Conservation (phyloP, 2,113 vertebrate genomes). For the Anolis sagrei region DNA sequence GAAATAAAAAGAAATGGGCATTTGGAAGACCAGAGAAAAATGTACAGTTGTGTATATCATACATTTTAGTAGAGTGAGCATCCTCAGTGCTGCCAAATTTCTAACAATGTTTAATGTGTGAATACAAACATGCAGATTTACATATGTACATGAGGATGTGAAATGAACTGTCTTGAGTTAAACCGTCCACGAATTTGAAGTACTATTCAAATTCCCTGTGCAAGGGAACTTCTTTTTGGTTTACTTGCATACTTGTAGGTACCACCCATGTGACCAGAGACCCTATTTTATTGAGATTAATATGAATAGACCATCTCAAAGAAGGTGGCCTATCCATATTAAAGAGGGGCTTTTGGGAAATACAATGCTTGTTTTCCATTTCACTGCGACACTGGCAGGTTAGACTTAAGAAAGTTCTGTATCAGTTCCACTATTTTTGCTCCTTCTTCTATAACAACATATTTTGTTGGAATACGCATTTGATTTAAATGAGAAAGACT, state of each 20-base stretch:
- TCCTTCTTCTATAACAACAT: not conserved
- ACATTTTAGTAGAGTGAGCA: not conserved
- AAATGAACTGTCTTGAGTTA: not conserved
- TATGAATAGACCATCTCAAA: not conserved
- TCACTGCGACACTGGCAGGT: not conserved
- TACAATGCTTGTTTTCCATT: not conserved
- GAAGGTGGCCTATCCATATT: not conserved
- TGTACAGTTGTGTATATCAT: not conserved
- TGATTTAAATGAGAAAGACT: slow-evolving; percentile 7
- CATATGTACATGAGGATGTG: not conserved
- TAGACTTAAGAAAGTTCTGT: slow-evolving; percentile 7
- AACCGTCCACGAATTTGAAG: not conserved
- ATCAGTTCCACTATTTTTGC: not conserved
- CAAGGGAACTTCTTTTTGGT: not conserved
- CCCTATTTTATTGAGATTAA: too few relatives aligned
- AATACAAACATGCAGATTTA: not conserved
- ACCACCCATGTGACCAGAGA: not conserved
- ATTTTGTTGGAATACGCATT: not conserved
- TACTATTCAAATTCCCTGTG: not conserved
- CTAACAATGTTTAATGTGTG: not conserved
- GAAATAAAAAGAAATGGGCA: not conserved
- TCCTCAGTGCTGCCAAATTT: not conserved
- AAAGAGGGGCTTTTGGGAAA: too few relatives aligned
- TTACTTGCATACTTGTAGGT: not conserved
- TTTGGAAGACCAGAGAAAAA: not conserved